Conservation (phyloP, 2,797 vertebrate genomes). For the Mormyrops attenuatus region DNA sequence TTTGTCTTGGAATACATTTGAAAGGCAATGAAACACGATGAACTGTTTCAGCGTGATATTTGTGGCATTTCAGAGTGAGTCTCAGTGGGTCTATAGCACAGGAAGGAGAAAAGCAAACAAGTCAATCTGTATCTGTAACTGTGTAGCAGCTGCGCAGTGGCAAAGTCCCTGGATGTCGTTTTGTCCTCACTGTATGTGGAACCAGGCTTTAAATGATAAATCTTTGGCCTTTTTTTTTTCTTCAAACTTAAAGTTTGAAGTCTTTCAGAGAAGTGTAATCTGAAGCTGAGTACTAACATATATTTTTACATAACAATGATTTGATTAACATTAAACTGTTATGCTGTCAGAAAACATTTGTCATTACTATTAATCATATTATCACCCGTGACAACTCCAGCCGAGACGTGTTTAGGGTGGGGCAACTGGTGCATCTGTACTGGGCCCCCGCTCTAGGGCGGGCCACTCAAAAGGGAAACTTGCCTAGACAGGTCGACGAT, state of each 20-base stretch:
- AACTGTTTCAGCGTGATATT: conserved; percentile 72
- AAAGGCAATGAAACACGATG: conserved; percentile 76
- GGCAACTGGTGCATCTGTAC: not conserved
- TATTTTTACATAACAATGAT: not conserved
- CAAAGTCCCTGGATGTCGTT: conserved; percentile 22
- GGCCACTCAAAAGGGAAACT: not conserved
- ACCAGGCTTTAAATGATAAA: not conserved
- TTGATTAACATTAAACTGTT: not conserved
- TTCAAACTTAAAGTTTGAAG: not conserved
- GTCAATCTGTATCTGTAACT: conserved; percentile 45
- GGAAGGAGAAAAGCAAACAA: conserved; percentile 44
- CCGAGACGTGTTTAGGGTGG: not conserved
- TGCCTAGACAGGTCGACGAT: not conserved
- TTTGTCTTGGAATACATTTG: conserved; percentile 65
- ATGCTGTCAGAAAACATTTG: not conserved
- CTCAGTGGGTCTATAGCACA: conserved; percentile 62
- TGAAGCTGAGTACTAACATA: not conserved
- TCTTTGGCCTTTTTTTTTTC: not conserved
- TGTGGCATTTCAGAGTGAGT: conserved; percentile 59
- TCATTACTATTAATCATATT: not conserved
- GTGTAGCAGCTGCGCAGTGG: conserved; percentile 36
- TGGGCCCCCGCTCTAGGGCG: not conserved
- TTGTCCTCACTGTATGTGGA: conserved; percentile 29
- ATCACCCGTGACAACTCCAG: not conserved
- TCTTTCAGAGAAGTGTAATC: not conserved